phyloP scores from a whole-genome alignment of 2,888 invertebrate species.

The Dasypogon diadema region DNA sequence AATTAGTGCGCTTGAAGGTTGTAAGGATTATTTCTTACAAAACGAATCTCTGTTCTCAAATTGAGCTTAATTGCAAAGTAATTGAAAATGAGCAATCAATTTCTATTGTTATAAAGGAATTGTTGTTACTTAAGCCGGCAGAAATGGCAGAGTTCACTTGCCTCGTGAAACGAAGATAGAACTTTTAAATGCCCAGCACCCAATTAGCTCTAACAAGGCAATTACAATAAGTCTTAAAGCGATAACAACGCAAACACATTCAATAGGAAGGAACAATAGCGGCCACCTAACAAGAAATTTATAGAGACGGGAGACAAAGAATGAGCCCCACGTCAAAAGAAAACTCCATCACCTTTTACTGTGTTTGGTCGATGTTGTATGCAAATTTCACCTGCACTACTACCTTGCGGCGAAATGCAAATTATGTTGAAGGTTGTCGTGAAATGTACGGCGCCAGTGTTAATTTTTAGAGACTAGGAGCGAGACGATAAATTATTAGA shows the following conservation, averaged over 20 bases:
- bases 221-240: not conserved
- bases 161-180: not conserved
- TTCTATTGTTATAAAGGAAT: not conserved
- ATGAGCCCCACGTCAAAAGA: not conserved
- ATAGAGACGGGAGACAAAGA: not conserved
- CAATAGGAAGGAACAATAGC: not conserved
- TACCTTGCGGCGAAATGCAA: not conserved
- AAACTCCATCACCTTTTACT: not conserved
- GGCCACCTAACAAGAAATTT: not conserved
- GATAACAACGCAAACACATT: not conserved
- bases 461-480: too few relatives aligned
- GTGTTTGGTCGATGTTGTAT: not conserved
- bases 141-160: not conserved
- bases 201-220: not conserved
- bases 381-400: not conserved
- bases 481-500: too few relatives aligned
- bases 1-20: not conserved
- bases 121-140: not conserved
- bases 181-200: not conserved
- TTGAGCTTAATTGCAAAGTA: not conserved
- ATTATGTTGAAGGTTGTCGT: too few relatives aligned
- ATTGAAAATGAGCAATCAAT: conserved; percentile 14
- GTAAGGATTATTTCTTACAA: not conserved
- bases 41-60: not conserved
- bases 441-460: too few relatives aligned